phyloP scores from a whole-genome alignment of 1,140 invertebrate genomes.

The Metaphire vulgaris region DNA sequence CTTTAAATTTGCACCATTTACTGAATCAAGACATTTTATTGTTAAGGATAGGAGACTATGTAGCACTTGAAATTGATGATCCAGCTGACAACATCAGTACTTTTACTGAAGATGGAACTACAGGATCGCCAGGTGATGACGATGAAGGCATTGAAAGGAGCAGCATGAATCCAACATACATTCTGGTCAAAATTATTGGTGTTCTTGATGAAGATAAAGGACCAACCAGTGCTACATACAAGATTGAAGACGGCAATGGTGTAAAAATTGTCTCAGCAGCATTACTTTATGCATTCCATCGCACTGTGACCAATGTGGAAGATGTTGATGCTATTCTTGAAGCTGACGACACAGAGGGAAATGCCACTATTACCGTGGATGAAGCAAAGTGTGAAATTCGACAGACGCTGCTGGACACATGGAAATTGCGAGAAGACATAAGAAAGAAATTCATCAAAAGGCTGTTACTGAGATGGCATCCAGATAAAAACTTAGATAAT shows the following conservation, averaged over 20 bases:
- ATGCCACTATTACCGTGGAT: background rate
- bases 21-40: background rate
- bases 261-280: background rate
- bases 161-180: conserved; percentile 4
- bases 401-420: conserved; percentile 32
- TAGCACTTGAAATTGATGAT: background rate
- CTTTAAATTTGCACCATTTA: background rate
- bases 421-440: conserved; percentile 23
- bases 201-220: background rate
- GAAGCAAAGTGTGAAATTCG: conserved; percentile 31
- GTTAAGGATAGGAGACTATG: conserved; percentile 3
- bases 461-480: conserved; percentile 30
- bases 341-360: background rate
- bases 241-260: conserved; percentile 5
- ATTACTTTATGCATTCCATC: conserved; percentile 8
- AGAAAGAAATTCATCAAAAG: conserved; percentile 30
- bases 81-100: background rate
- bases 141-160: no score
- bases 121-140: background rate
- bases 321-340: background rate
- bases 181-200: conserved; percentile 12
- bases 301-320: background rate
- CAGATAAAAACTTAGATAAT: conserved; percentile 33
- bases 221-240: background rate
- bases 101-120: background rate